Percentiles rank a stretch among this genome's conserved stretches.
phyloP scores from a whole-genome alignment of 2,113 vertebrate species.

The Athene cunicularia region DNA sequence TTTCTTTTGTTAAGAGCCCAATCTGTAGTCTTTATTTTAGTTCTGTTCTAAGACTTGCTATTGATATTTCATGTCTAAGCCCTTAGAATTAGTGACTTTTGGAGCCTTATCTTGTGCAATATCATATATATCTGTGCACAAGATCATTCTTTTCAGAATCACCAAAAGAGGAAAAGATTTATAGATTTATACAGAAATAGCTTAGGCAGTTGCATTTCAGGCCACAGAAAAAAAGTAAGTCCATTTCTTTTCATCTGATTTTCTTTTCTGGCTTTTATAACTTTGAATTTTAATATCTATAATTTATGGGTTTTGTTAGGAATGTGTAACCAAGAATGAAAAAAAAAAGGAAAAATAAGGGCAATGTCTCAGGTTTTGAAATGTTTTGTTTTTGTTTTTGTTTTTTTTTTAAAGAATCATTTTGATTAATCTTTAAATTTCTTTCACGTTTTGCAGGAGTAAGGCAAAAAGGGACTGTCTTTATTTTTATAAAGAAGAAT shows the following conservation, averaged over 20 bases:
- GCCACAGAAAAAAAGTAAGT: background rate
- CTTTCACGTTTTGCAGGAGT: background rate
- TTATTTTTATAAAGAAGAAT: background rate
- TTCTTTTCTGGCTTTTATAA: background rate
- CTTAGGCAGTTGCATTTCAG: background rate
- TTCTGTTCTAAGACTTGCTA: background rate
- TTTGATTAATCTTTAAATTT: background rate
- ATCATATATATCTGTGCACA: background rate
- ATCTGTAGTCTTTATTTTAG: background rate
- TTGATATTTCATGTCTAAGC: background rate
- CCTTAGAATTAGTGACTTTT: background rate
- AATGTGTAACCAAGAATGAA: background rate
- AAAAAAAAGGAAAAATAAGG: background rate
- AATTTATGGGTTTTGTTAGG: background rate
- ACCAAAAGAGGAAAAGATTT: background rate
- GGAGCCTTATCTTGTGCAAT: background rate
- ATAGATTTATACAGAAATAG: background rate
- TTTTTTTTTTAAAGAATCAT: background rate
- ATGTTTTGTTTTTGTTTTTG: too few relatives aligned
- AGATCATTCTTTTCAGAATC: background rate
- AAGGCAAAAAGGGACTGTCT: background rate
- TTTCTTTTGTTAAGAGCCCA: background rate
- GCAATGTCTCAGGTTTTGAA: background rate
- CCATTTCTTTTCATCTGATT: background rate
- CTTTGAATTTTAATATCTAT: background rate